Base-by-base conservation (phyloP, 2,888 invertebrate species). In the Oegoconia quadripuncta region DNA sequence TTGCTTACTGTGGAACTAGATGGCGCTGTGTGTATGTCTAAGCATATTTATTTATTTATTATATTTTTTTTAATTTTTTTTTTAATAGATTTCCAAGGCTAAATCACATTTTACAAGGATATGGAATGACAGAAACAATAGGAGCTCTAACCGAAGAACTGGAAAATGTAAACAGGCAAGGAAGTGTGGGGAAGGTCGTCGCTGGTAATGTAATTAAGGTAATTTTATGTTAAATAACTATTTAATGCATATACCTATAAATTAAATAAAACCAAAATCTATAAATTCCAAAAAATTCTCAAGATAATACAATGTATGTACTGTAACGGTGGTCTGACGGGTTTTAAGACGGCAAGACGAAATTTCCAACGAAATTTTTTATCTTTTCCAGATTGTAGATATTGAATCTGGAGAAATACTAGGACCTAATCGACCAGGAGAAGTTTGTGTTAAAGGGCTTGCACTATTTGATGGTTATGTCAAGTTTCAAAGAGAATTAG, bases 81-180 rank as follows among this genome's bases (percentile, higher is more conserved):
- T 12, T 12, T 31, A 29, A 39, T 49, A 80, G 80, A 41, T 73
- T 74, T 39, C 64, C 65, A 2, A 60, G 67, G 8, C 42, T 79
- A 20, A 55, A 46, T 32, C 43, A 60, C 18, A 46, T 76, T 3
- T 39, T 75, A 28, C 77, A 81, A 71, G 75, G 73, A 0, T 81
- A 77, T 28, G 80, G 80, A n/a, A 72, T 79, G 73, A 78, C 81
- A 13, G 80, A 81, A 55, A 41, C 67, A 0, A 46, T 70, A 6
- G 81, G 80, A 40, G 58, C 46, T 2, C 11, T 76, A 1, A 68
- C 67, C 14, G 54, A 64, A 40, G 77, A 79, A 39, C 37, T 41
- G 2, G 61, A 68, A 3, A 40, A 23, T 14, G 32, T 34, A 1
- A 30, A 39, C n/a, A 74, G 55, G 47, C 52, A 53, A 35, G 78